Evolutionary conservation across 2,888 invertebrate species (phyloP), one percentile per base, ranked within the genome.

Genomic region (Stenchaetothrips biformis): DNA sequence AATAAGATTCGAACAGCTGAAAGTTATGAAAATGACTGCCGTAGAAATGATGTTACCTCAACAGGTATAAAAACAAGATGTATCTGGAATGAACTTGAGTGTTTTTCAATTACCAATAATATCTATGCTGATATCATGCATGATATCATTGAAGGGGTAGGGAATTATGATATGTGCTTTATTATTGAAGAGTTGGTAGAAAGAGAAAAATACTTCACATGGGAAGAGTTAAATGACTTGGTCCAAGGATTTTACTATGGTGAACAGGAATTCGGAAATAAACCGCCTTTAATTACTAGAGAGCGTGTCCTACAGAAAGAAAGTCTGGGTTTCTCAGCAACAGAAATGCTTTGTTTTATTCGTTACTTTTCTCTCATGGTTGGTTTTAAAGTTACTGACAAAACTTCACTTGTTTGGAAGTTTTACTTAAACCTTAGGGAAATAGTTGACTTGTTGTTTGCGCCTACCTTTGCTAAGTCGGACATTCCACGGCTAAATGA

Each of bases 321-420:
- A 67, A 59, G 77, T 13, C 18, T 81, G n/a, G 81, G 80, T 79
- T 80, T 82, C 77, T 79, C 81, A 49, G 83, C 82, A 13, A 80
- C 74, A 74, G 82, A 82, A 81, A 82, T 82, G 81, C 80, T 80
- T 25, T 81, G 79, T 78, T 82, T 83, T 49, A 78, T 82, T 16
- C 47, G 78, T 11, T 77, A 82, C 78, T 81, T 83, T 77, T 27
- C 81, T 21, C 78, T 83, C 25, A 49, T 83, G 16, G 81, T 81
- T 48, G 81, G 82, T 16, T 82, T 82, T 48, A 62, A 62, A 62
- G 18, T 62, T 62, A 18, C 8, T 62, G 6, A 62, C 6, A 18
- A 62, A 16, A 18, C 8, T 18, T 16, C 8, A 18, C n/a, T n/a
- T n/a, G 62, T 62, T 16, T 62, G 62, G 62, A 9, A 62, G 18